Evolutionary conservation across 2,113 vertebrate species (phyloP), one percentile per base, ranked within the genome.

Genomic region (Zapus hudsonius): DNA sequence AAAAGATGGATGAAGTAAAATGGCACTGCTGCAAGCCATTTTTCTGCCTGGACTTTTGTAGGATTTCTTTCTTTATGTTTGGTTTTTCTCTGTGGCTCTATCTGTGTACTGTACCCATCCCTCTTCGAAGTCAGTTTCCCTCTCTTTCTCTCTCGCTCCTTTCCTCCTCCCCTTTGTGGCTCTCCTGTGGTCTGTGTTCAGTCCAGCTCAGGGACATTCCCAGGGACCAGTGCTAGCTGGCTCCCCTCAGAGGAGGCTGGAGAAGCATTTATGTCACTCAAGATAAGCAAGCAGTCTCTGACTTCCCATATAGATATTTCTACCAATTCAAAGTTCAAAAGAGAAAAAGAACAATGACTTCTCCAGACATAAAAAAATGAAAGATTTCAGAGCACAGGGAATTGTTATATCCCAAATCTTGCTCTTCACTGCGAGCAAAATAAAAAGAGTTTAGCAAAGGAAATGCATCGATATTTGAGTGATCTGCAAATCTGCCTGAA

Each of bases 401-500:
- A 87, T 94, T 36, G 7, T 10, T 38, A 63, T 1, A 57, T 25
- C 13, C 59, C 42, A 63, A 67, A 83, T 61, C 31, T 52, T 70
- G 47, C 76, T 52, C 42, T 72, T 89, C 89, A 44, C n/a, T 84
- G 84, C 78, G 59, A 84, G 19, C 42, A 70, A 36, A 36, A 59
- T 38, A 33, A 31, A 84, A 92, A 69, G 82, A 84, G 70, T 59
- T 89, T 80, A 44, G 36, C 22, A 88, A 85, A 89, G 20, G 6
- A n/a, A 84, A 89, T 57, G 10, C 74, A 16, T 70, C 38, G 12
- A 5, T 42, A 74, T 55, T n/a, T 63, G 20, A 93, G 40, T 63
- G 70, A 55, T 23, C 29, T 89, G 19, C 17, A 19, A 72, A 82
- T 76, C 42, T 13, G 2, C 69, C 61, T 40, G 73, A 61, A 66